Base-by-base conservation (phyloP, 1,140 invertebrate species). In the Reticulitermes speratus region DNA sequence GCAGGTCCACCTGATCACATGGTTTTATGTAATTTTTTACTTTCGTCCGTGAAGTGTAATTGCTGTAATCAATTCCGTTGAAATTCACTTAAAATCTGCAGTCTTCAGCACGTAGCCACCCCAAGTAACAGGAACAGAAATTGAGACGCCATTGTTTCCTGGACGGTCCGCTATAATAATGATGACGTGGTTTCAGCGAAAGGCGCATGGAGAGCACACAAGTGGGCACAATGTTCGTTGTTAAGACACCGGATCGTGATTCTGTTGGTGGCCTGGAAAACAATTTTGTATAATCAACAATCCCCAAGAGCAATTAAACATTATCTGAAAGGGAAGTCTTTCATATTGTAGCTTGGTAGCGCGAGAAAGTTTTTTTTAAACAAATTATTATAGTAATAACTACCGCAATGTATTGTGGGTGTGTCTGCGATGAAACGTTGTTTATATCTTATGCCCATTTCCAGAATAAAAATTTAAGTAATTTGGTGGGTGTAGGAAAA, bases 281-380 rank as follows among this genome's bases (percentile, higher is more conserved):
- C 14, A 75, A 75, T 75, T 30, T 75, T 30, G 65, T 75, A 30
- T 75, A 75, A 75, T 75, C 65, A 75, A 75, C 25, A 75, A 75
- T 30, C 14, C 8, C 25, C 1, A 25, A 75, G 14, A 75, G 25
- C n/a, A 75, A 75, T 75, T 75, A 75, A 75, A 75, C 9, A n/a
- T 75, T 75, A 75, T 75, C 65, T 75, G 65, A 75, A 75, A 75
- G 65, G 65, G 65, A 75, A 75, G 65, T 75, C n/a, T 30, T 30
- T 25, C 65, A 25, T 55, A 21, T 55, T 55, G 52, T 21, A 55
- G 16, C 52, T 55, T 75, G n/a, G 25, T 75, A n/a, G 65, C 65
- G 65, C 16, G 65, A n/a, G 65, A 75, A 75, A 75, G 65, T 75
- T n/a, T 12, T n/a, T 12, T 30, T 11, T 30, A 16, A 55, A 55